Base-by-base conservation (phyloP, 2,113 vertebrate species). In the Hippotragus niger region DNA sequence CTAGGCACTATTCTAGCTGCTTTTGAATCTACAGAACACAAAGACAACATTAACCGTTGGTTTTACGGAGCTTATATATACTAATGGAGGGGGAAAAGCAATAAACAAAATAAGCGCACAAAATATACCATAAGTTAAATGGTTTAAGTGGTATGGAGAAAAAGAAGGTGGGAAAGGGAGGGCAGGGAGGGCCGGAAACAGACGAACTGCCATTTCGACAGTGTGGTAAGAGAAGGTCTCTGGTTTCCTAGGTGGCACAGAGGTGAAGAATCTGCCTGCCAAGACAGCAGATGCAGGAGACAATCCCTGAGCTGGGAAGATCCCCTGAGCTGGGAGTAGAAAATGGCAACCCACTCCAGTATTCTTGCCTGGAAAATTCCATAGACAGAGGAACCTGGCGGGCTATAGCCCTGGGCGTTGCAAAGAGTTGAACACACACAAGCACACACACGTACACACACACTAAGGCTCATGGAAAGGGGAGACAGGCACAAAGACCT, bases 11-110 rank as follows among this genome's bases (percentile, higher is more conserved):
- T 62, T 62, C 40, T 90, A 92, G 82, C n/a, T 82, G 23, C 52
- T 95, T 95, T n/a, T 25, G 25, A 88, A 95, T 53, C 80, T 82
- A 81, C 5, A 91, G 19, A 90, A 96, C 92, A 96, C n/a, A 90
- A 84, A 93, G n/a, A 23, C 9, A 94, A 31, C 50, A 85, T 33
- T 90, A 96, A 86, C 78, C 12, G 17, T 95, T 80, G 27, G 21
- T 91, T 97, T 91, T 36, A 55, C 23, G 23, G 40, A 93, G 50
- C 36, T 87, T 90, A n/a, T 40, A 25, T 53, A 81, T 3, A 76
- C 43, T 52, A 91, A 58, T 50, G 43, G 36, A 89, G 4, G 27
- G 23, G 11, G 33, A 81, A 91, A 82, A 19, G 36, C 45, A 92
- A 74, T 90, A 62, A 94, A 71, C 40, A 91, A 93, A 74, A 85